Percentiles rank a stretch among this genome's conserved stretches.
These are phyloP conservation scores for Mastomys natalensis DNA, from an alignment of 2,113 vertebrate species.

Conservation along the genomic window DNA sequence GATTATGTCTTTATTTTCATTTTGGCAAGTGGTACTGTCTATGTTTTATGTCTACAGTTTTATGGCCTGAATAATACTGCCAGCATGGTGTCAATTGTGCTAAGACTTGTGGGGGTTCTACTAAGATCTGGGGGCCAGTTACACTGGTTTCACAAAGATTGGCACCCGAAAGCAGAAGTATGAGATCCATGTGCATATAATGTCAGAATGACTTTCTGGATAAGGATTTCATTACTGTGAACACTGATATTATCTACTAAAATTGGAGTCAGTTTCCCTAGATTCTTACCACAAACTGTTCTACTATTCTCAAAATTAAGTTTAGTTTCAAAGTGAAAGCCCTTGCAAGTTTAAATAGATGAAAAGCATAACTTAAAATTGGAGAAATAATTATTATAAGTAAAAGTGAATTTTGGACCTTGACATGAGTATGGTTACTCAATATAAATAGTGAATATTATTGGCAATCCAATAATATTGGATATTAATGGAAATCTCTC, in stretches of 20 bases:
- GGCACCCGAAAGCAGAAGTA: not conserved
- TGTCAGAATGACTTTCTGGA: not conserved
- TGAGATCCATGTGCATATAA: too few relatives aligned
- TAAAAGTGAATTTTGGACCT: not conserved
- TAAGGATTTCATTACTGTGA: not conserved
- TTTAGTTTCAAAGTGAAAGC: not conserved
- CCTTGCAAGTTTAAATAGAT: not conserved
- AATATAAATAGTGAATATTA: not conserved
- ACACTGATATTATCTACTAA: not conserved
- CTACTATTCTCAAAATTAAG: not conserved
- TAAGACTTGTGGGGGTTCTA: not conserved
- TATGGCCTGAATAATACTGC: not conserved
- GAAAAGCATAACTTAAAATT: constrained; percentile 3
- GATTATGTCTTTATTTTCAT: not conserved
- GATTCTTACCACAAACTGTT: not conserved
- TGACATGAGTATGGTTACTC: not conserved
- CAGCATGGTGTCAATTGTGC: not conserved
- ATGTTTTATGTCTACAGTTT: not conserved
- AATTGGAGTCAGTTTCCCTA: not conserved
- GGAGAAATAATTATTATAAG: not conserved
- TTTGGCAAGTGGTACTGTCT: not conserved
- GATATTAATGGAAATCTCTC: too few relatives aligned
- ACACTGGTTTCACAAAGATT: not conserved
- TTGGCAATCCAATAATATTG: not conserved
- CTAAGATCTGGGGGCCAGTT: not conserved